Evolutionary conservation across 2,888 invertebrate species (phyloP).

Genomic region (Ectobius pallidus): DNA sequence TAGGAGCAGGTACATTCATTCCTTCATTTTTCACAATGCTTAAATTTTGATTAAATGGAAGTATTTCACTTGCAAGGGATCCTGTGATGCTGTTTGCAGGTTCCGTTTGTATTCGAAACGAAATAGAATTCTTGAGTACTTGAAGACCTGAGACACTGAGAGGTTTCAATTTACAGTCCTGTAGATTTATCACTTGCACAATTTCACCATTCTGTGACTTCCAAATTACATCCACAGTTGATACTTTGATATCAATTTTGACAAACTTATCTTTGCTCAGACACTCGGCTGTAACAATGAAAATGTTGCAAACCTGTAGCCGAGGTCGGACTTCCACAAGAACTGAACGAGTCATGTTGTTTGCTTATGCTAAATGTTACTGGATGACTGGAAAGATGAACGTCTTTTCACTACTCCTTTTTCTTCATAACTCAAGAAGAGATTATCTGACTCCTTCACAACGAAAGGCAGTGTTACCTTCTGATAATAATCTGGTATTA

Average conservation of each 20-base stretch:
- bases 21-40: not conserved
- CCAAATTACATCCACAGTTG: constrained; percentile 28
- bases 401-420: constrained; percentile 59
- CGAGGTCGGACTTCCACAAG: constrained; percentile 66
- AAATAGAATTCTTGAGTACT: constrained; percentile 48
- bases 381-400: constrained; percentile 17
- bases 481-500: constrained; percentile 82
- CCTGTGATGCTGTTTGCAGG: constrained; percentile 56
- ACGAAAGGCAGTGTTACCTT: constrained; percentile 81
- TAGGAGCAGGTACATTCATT: constrained; percentile 24
- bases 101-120: constrained; percentile 55
- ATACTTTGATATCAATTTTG: constrained; percentile 40
- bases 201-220: not conserved
- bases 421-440: constrained; percentile 69
- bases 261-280: constrained; percentile 55
- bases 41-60: constrained; percentile 35
- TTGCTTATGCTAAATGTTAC: constrained; percentile 34
- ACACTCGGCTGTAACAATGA: constrained; percentile 59
- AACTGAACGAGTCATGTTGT: constrained; percentile 57
- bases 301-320: constrained; percentile 66
- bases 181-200: constrained; percentile 42
- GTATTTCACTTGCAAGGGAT: constrained; percentile 46
- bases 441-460: constrained; percentile 74
- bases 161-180: constrained; percentile 47
- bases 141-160: constrained; percentile 51